These are phyloP conservation scores for Pseudoips prasinana DNA, from an alignment of 2,888 invertebrate genomes.

Conservation along the genomic window DNA sequence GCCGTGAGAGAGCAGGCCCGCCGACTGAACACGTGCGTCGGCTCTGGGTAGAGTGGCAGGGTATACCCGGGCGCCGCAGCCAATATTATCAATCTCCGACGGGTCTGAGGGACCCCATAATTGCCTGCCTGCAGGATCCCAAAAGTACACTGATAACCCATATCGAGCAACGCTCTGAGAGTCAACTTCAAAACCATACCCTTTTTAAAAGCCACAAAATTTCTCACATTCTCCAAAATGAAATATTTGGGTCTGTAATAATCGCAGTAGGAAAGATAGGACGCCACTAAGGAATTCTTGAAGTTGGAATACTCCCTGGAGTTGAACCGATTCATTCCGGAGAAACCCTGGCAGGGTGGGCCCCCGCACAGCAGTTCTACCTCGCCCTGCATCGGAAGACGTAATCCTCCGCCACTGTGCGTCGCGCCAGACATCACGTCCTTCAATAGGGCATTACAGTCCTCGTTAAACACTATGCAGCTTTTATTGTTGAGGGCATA, in stretches of 20 bases:
- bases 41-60: conserved; percentile 90
- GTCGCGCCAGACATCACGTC: conserved; percentile 84
- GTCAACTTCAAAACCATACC: conserved; percentile 91
- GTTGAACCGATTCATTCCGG: conserved; percentile 94
- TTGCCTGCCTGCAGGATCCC: conserved; percentile 93
- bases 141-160: conserved; percentile 94
- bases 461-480: conserved; percentile 89
- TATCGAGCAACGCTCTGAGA: conserved; percentile 87
- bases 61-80: conserved; percentile 91
- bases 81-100: conserved; percentile 88
- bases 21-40: conserved; percentile 88
- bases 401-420: conserved; percentile 73
- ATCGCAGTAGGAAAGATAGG: conserved; percentile 92
- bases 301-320: conserved; percentile 91
- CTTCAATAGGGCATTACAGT: conserved; percentile 88
- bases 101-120: conserved; percentile 92
- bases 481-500: conserved; percentile 88
- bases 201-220: conserved; percentile 91
- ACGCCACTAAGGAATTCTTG: conserved; percentile 92
- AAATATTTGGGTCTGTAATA: conserved; percentile 92
- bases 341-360: conserved; percentile 95
- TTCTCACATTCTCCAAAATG: conserved; percentile 92
- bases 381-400: conserved; percentile 88
- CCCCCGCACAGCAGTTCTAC: conserved; percentile 93
- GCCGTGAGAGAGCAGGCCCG: conserved; percentile 83